phyloP scores from a whole-genome alignment of 2,888 invertebrate species.

The Drosophila ezoana region DNA sequence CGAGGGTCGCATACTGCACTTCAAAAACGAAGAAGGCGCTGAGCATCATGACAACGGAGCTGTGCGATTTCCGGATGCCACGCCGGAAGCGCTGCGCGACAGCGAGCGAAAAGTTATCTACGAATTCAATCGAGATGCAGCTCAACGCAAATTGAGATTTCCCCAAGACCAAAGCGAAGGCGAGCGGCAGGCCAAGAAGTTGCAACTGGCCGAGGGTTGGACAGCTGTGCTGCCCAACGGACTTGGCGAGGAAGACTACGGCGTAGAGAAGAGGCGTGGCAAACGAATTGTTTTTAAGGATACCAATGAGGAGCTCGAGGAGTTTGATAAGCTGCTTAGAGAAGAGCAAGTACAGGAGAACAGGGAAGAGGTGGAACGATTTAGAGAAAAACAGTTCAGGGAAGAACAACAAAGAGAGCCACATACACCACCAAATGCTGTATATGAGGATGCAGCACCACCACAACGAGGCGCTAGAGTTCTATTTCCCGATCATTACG shows the following conservation, averaged over 20 bases:
- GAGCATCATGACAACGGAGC: conserved; percentile 43
- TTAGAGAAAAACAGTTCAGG: conserved; percentile 22
- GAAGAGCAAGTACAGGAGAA: conserved; percentile 25
- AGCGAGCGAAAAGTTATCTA: conserved; percentile 50
- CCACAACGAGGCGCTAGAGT: conserved; percentile 79
- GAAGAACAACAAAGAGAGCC: conserved; percentile 28
- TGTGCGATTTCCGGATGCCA: conserved; percentile 62
- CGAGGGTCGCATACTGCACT: conserved; percentile 70
- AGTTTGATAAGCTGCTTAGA: conserved; percentile 36
- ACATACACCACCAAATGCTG: conserved; percentile 52
- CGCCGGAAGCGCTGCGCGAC: conserved; percentile 48
- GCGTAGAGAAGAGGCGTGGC: conserved; percentile 51
- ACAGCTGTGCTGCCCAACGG: conserved; percentile 60
- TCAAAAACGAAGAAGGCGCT: conserved; percentile 59
- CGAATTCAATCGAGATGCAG: conserved; percentile 74
- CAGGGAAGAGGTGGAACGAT: conserved; percentile 19
- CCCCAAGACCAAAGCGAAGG: conserved; percentile 54
- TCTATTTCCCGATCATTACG: conserved; percentile 86
- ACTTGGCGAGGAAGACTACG: conserved; percentile 41
- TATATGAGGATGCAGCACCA: conserved; percentile 63
- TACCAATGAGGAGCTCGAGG: conserved; percentile 52
- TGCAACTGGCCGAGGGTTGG: conserved; percentile 59
- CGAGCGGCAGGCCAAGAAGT: conserved; percentile 39
- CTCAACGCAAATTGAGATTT: conserved; percentile 76
- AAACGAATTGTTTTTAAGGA: conserved; percentile 72